Percentiles rank a stretch among this genome's conserved stretches.
phyloP scores from a whole-genome alignment of 2,888 invertebrate species.

The Acrobasis suavella region DNA sequence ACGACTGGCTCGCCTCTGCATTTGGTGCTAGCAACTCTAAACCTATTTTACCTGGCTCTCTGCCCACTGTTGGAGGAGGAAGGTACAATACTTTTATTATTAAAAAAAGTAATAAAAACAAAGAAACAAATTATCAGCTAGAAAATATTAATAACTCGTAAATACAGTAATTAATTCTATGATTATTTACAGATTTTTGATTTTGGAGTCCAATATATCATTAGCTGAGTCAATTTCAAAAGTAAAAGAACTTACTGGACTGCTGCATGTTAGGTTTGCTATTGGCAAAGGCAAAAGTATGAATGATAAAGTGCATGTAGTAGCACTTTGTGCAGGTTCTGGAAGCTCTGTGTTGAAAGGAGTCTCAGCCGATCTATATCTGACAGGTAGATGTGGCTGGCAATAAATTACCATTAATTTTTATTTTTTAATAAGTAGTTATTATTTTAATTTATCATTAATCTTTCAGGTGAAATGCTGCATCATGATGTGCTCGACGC shows the following conservation, averaged over 20 bases:
- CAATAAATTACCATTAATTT: too few species aligned
- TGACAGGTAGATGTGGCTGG: constrained; percentile 84
- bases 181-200: constrained; percentile 52
- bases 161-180: neutral
- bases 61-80: constrained; percentile 78
- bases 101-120: too few species aligned
- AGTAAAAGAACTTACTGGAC: constrained; percentile 87
- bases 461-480: constrained; percentile 89
- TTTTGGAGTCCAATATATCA: constrained; percentile 50
- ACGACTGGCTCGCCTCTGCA: constrained; percentile 94
- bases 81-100: constrained; percentile 50
- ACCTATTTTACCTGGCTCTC: constrained; percentile 61
- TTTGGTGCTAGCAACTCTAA: constrained; percentile 52
- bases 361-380: constrained; percentile 88
- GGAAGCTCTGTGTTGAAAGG: constrained; percentile 90
- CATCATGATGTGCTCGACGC: constrained; percentile 97
- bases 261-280: constrained; percentile 89
- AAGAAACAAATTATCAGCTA: too few species aligned
- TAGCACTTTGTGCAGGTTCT: constrained; percentile 96
- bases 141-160: neutral
- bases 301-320: constrained; percentile 77
- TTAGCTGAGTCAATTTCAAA: constrained; percentile 84
- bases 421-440: too few species aligned
- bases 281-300: constrained; percentile 72
- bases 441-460: neutral